Evolutionary conservation across 2,113 vertebrate species (phyloP), one percentile per base, ranked within the genome.

Genomic region (Alosa alosa): DNA sequence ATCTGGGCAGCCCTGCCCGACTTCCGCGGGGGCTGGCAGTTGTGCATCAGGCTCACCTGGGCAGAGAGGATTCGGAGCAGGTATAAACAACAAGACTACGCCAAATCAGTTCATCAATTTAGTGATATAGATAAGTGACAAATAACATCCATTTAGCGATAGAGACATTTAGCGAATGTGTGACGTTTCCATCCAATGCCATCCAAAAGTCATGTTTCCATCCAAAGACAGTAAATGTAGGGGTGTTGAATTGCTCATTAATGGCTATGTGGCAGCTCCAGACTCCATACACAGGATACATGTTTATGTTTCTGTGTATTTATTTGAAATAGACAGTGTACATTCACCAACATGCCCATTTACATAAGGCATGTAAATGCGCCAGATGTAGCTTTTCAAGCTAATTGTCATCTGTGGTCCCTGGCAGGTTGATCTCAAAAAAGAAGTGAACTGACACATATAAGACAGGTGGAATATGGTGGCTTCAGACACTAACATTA

Each of bases 1-100:
- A 99, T 99, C 82, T 99, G 97, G 9, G 97, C 96, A 5, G 98
- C 98, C 15, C 96, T 94, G 94, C 97, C 97, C 5, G 94, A 95
- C 60, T 95, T 95, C 88, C 92, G 90, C 0, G 98, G 97, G 7
- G 98, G 97, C 84, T 97, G 98, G 89, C 97, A 99, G 89, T 99
- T 99, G 94, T 92, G 96, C 85, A 91, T 95, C 86, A 99, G 92
- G 81, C 98, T 99, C 90, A 97, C 90, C 98, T 99, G 86, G 3
- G 64, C 41, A 47, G 9, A n/a, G 17, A 55, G 85, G 3, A 83
- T 4, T 25, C n/a, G n/a, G 22, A 8, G 4, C 57, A 68, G 64
- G 64, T 11, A 1, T 15, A 41, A 31, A 84, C 9, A 9, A 15
- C 85, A 84, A 46, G 68, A 8, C 39, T 68, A 10, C 1, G 5